phyloP scores from a whole-genome alignment of 2,888 invertebrate genomes.

The Carcina quercana region DNA sequence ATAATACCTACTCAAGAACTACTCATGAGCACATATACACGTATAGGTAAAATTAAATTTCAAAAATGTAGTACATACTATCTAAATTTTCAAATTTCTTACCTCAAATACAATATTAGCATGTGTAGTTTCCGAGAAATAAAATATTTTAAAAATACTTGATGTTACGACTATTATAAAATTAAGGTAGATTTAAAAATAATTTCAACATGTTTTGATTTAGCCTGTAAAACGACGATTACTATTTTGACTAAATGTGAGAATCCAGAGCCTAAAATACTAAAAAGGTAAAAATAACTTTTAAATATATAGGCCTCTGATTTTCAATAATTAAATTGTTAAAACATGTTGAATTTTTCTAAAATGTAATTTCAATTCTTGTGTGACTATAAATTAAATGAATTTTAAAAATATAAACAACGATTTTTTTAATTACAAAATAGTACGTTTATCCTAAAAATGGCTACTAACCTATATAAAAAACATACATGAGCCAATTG shows the following conservation, averaged over 20 bases:
- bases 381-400: conserved; percentile 58
- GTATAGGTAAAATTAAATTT: conserved; percentile 2
- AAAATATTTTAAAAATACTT: conserved; percentile 12
- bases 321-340: conserved; percentile 22
- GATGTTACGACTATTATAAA: too few relatives aligned
- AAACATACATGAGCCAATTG: too few relatives aligned
- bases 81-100: too few relatives aligned
- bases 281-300: conserved; percentile 18
- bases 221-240: conserved; percentile 25
- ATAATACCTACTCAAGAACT: too few relatives aligned
- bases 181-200: conserved; percentile 30
- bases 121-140: conserved; percentile 8
- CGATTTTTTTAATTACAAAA: conserved; percentile 5
- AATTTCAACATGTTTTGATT: conserved; percentile 50
- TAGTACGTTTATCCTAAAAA: too few relatives aligned
- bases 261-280: conserved; percentile 22
- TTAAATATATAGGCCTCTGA: conserved; percentile 20
- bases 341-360: conserved; percentile 51
- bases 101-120: too few relatives aligned
- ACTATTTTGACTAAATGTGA: conserved; percentile 17
- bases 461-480: too few relatives aligned
- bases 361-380: conserved; percentile 47
- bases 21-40: too few relatives aligned
- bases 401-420: conserved; percentile 1
- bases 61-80: conserved; percentile 5